Conservation (phyloP, 2,113 vertebrate genomes). For the Laticauda colubrina region DNA sequence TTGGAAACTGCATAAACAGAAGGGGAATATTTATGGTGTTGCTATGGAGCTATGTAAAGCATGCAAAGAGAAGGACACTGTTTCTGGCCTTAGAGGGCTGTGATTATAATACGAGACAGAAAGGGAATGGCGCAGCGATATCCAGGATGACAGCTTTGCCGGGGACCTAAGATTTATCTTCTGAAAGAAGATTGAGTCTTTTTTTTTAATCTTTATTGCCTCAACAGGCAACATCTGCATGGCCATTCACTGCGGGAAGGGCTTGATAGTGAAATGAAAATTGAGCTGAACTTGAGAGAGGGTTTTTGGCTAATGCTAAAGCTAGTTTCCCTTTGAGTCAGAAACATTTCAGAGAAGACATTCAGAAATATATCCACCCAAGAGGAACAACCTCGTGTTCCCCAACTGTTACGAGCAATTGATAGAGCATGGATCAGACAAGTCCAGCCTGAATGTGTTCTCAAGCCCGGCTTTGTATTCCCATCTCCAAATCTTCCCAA, state of each 20-base stretch:
- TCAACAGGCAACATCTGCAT: neutral
- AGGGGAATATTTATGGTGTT: conserved; percentile 7
- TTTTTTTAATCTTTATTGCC: conserved; percentile 12
- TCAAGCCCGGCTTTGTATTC: neutral
- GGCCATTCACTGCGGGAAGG: neutral
- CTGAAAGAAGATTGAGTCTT: neutral
- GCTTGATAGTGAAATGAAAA: neutral
- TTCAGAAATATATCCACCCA: neutral
- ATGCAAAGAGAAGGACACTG: neutral
- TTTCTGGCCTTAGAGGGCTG: neutral
- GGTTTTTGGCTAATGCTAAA: neutral
- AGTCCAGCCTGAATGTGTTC: neutral
- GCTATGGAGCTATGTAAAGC: conserved; percentile 11
- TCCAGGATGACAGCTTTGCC: conserved; percentile 11
- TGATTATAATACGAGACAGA: neutral
- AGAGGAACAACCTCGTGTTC: neutral
- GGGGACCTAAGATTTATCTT: neutral
- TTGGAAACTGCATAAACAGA: conserved; percentile 5
- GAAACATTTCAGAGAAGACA: neutral
- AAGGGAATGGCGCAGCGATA: neutral
- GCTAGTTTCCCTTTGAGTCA: neutral
- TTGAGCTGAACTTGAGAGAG: neutral
- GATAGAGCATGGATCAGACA: neutral
- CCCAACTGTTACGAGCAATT: neutral
- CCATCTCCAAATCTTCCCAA: neutral